Conservation (phyloP, 2,113 vertebrate species). For the Channa argus region DNA sequence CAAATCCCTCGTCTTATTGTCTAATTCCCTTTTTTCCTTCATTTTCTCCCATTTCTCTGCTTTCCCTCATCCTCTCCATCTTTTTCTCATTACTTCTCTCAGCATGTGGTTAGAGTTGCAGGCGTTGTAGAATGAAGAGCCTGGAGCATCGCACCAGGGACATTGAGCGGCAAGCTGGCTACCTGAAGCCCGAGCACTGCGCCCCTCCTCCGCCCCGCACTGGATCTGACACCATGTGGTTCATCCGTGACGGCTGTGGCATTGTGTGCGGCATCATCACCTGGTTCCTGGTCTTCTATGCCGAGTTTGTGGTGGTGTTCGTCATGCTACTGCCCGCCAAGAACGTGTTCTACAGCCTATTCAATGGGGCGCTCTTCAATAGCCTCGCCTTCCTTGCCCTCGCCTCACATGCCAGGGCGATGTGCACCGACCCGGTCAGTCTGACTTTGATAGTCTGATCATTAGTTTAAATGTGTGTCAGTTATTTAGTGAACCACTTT, state of each 20-base stretch:
- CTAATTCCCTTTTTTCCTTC: conserved; percentile 17
- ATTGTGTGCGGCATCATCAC: conserved; percentile 95
- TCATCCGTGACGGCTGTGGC: conserved; percentile 96
- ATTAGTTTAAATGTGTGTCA: background rate
- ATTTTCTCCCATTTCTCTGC: conserved; percentile 27
- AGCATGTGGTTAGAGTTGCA: conserved; percentile 87
- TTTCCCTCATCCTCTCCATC: conserved; percentile 21
- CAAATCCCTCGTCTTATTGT: background rate
- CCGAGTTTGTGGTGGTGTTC: conserved; percentile 97
- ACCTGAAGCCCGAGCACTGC: conserved; percentile 94
- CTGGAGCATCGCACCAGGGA: conserved; percentile 91
- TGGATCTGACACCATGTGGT: conserved; percentile 91
- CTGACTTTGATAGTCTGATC: conserved; percentile 5
- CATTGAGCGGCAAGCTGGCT: conserved; percentile 95
- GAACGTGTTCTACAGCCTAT: conserved; percentile 89
- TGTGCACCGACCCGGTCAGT: conserved; percentile 99
- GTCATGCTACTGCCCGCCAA: conserved; percentile 94
- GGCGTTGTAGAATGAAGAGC: conserved; percentile 89
- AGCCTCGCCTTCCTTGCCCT: conserved; percentile 93
- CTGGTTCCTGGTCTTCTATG: conserved; percentile 96
- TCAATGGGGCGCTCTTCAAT: conserved; percentile 95
- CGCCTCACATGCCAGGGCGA: conserved; percentile 93
- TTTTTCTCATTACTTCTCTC: conserved; percentile 30
- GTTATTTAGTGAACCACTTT: background rate
- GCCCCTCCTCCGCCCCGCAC: conserved; percentile 86